Conservation (phyloP, 2,888 invertebrate species). For the Polymixis flavicincta region DNA sequence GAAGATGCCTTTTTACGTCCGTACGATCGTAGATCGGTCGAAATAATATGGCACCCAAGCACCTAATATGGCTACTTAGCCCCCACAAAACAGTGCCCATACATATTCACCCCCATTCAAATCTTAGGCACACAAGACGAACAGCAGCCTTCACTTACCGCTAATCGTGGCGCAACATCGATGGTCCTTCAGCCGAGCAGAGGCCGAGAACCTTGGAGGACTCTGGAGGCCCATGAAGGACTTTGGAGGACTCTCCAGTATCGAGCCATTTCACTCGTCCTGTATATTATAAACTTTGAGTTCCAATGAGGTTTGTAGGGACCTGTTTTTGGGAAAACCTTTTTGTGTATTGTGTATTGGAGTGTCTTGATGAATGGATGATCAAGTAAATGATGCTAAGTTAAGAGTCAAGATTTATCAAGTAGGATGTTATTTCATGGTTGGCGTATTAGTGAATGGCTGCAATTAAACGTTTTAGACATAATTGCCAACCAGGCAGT, state of each 20-base stretch:
- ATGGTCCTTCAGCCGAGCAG: conserved; percentile 57
- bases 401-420: neutral
- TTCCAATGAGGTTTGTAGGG: conserved; percentile 23
- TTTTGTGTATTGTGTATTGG: neutral
- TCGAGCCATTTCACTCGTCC: conserved; percentile 61
- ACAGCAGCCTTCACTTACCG: conserved; percentile 65
- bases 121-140: conserved; percentile 65
- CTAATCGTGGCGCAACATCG: conserved; percentile 66
- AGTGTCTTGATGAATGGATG: neutral
- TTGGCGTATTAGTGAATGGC: neutral
- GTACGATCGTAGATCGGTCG: neutral
- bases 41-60: neutral
- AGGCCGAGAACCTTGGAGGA: conserved; percentile 55
- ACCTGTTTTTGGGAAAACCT: neutral
- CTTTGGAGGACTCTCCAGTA: conserved; percentile 52
- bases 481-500: neutral
- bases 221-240: conserved; percentile 43
- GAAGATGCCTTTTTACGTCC: too few relatives aligned
- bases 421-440: neutral
- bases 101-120: conserved; percentile 65
- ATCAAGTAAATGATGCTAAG: neutral
- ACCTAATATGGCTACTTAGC: conserved; percentile 29
- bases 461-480: too few relatives aligned
- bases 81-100: conserved; percentile 48
- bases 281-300: conserved; percentile 65